Evolutionary conservation across 1,140 invertebrate genomes (phyloP), one percentile per base, ranked within the genome.

Genomic region (Drosophila biarmipes): DNA sequence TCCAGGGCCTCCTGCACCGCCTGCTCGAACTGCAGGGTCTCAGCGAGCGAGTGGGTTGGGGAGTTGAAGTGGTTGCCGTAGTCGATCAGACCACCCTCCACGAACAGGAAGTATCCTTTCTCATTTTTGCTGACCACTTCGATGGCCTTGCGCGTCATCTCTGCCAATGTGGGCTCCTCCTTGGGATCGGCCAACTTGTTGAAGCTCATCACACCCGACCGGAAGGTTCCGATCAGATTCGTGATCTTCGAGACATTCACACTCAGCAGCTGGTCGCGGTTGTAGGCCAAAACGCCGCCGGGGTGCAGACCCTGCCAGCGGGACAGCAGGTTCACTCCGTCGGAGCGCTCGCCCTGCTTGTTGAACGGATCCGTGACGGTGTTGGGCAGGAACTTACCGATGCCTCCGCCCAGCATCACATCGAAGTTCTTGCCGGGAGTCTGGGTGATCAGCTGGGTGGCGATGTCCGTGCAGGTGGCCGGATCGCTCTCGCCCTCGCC

Each of bases 141-240:
- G 12, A 77, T 68, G 4, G 97, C 96, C 64, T 95, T 94, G 76
- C 94, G 92, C 0, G 96, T 96, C 96, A 98, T 97, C 91, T 98
- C 96, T 19, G 93, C 93, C 0, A 98, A 91, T 5, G 94, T 93
- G 0, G 96, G 96, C 12, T 92, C 91, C 72, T 76, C 92, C 75
- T 92, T 93, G 27, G 93, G 94, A 51, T 87, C 52, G 12, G 78
- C 82, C 90, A 93, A 94, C 24, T 94, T 74, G 71, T 94, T 90
- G 57, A 93, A 94, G 3, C 91, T 91, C 92, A 93, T 92, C 38
- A 93, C 92, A 2, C 92, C 79, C 15, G 90, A 84, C 4, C 92
- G 78, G 45, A 94, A 94, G 0, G 94, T 84, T 0, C 94, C 94
- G 0, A 94, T 64, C 14, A 94, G 64, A 53, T 80, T 94, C 1